Conservation (phyloP, 2,797 vertebrate genomes). For the Onychomys leucogaster region DNA sequence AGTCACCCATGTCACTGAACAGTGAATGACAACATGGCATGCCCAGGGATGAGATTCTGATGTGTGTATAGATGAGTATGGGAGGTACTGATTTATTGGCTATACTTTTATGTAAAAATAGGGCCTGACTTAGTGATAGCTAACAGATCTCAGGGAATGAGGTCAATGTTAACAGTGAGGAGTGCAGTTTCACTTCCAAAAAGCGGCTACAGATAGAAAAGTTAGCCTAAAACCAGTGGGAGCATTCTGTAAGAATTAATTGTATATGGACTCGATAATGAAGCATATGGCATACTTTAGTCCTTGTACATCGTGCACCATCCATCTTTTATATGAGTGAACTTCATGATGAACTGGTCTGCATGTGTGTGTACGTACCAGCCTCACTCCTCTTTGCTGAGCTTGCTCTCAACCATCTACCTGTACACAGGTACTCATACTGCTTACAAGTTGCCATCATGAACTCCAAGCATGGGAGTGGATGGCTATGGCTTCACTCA, state of each 20-base stretch:
- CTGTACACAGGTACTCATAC: accelerated
- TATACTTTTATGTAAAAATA: neutral
- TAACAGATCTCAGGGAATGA: neutral
- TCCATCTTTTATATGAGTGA: neutral
- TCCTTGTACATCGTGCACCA: neutral
- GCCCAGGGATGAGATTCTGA: neutral
- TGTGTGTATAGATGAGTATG: neutral
- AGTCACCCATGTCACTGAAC: neutral
- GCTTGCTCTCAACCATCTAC: neutral
- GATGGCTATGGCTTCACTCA: neutral
- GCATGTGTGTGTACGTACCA: accelerated
- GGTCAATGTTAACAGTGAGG: neutral
- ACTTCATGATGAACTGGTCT: neutral
- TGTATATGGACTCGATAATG: too few species aligned
- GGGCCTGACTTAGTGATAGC: neutral
- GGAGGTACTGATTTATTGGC: neutral
- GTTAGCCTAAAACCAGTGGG: neutral
- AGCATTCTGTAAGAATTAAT: neutral
- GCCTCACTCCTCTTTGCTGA: neutral
- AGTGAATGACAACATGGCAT: neutral
- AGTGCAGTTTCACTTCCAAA: neutral
- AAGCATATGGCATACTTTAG: neutral
- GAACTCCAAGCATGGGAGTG: neutral
- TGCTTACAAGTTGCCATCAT: accelerated
- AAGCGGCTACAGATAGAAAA: neutral